These are phyloP conservation scores for Tromatobia lineatoria DNA, from an alignment of 2,888 invertebrate species.

Conservation along the genomic window DNA sequence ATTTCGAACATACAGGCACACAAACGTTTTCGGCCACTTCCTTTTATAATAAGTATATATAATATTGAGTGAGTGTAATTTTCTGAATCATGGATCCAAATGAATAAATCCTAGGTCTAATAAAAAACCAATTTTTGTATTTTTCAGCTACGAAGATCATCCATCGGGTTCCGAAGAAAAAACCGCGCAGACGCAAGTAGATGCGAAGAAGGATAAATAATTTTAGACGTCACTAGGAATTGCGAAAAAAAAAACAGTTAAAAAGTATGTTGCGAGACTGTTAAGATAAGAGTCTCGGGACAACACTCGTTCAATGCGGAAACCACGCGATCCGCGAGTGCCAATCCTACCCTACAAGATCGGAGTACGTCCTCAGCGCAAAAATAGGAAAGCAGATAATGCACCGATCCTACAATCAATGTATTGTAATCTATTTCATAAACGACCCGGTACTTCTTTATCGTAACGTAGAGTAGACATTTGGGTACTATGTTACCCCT, in stretches of 20 bases:
- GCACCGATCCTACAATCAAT: slow-evolving; percentile 56
- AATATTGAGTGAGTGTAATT: background rate
- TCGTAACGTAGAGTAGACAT: slow-evolving; percentile 51
- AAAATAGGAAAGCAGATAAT: slow-evolving; percentile 40
- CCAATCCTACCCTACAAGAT: slow-evolving; percentile 24
- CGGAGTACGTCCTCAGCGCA: slow-evolving; percentile 29
- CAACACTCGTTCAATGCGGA: slow-evolving; percentile 27
- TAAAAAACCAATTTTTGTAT: slow-evolving; percentile 53
- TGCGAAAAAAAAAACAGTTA: slow-evolving; percentile 22
- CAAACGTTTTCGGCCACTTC: too few relatives aligned
- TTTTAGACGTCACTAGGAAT: slow-evolving; percentile 10
- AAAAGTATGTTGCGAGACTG: slow-evolving; percentile 24
- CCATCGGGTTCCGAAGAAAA: slow-evolving; percentile 86
- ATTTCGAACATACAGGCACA: too few relatives aligned
- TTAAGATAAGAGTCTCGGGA: slow-evolving; percentile 19
- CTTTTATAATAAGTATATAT: too few relatives aligned
- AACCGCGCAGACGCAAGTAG: slow-evolving; percentile 80
- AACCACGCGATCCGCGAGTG: slow-evolving; percentile 43
- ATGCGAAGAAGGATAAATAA: slow-evolving; percentile 80
- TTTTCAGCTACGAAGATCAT: slow-evolving; percentile 90
- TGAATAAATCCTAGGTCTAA: background rate
- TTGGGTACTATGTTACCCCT: slow-evolving; percentile 34
- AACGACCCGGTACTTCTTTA: slow-evolving; percentile 59
- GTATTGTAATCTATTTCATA: slow-evolving; percentile 51
- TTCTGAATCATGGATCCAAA: background rate